Conservation (phyloP, 2,113 vertebrate genomes). For the Myotis davidii region DNA sequence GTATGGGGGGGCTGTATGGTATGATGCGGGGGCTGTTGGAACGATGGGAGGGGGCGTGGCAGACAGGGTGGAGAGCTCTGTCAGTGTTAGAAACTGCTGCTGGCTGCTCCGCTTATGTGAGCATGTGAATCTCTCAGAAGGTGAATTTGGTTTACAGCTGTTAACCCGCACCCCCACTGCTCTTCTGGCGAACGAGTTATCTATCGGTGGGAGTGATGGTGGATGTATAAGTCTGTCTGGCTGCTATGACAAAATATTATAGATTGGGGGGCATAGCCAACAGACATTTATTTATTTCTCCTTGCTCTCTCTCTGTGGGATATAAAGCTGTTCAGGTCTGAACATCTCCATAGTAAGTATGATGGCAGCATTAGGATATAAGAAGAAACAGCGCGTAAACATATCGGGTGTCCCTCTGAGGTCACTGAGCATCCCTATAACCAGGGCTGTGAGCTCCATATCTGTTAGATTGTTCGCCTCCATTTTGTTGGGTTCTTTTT, state of each 20-base stretch:
- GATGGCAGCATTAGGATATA: too few species aligned
- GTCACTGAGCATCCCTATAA: not conserved
- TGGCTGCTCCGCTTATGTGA: not conserved
- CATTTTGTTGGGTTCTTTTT: not conserved
- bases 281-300: not conserved
- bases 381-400: too few species aligned
- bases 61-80: not conserved
- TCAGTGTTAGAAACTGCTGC: not conserved
- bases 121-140: not conserved
- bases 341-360: too few species aligned
- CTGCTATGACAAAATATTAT: not conserved
- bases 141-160: not conserved
- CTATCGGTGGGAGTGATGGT: not conserved
- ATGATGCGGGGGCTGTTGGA: not conserved
- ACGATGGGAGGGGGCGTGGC: too few species aligned
- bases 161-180: not conserved
- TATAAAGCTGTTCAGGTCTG: too few species aligned
- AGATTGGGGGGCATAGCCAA: not conserved
- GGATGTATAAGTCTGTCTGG: not conserved
- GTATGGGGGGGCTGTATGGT: not conserved
- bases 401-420: not conserved
- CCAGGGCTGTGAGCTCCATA: not conserved
- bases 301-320: not conserved
- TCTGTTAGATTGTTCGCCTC: not conserved
- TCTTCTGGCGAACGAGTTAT: not conserved